A percentile compares a stretch with the other conserved stretches of the same genome.
These are phyloP conservation scores for Scolopax rusticola DNA, from an alignment of 2,797 vertebrate genomes.

Conservation along the genomic window DNA sequence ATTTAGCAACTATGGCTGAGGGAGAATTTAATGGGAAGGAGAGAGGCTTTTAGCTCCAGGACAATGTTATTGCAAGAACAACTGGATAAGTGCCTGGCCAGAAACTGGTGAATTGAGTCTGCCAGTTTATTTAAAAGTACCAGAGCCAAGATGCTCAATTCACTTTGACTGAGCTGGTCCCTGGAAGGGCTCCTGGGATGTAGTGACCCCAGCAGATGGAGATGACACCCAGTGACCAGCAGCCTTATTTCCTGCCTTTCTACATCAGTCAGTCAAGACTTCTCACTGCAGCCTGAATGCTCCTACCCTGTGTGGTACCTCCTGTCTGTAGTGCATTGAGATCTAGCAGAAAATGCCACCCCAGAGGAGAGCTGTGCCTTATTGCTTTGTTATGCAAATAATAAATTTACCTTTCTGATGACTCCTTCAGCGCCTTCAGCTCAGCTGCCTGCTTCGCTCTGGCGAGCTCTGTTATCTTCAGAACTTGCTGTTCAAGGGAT, in stretches of 20 bases:
- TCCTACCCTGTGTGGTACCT: neutral
- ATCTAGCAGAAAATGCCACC: neutral
- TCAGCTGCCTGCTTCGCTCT: slow-evolving; percentile 88
- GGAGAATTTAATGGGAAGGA: neutral
- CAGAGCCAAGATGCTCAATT: neutral
- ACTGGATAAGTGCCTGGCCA: neutral
- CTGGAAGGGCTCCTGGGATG: neutral
- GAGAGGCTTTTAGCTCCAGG: neutral
- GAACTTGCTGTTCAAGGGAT: slow-evolving; percentile 82
- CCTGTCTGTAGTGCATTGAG: neutral
- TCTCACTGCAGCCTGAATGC: neutral
- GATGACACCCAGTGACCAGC: neutral
- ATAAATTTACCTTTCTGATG: slow-evolving; percentile 78
- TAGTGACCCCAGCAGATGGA: neutral
- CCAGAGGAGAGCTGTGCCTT: rapidly evolving
- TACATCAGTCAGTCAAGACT: neutral
- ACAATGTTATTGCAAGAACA: neutral
- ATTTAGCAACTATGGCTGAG: neutral
- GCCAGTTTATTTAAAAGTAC: neutral
- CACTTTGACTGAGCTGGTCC: neutral
- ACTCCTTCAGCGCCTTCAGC: slow-evolving; percentile 85
- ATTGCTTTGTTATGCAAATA: neutral
- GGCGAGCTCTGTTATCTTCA: slow-evolving; percentile 91
- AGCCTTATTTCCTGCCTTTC: neutral
- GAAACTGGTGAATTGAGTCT: neutral